A percentile compares a stretch with the other conserved stretches of the same genome.
phyloP scores from a whole-genome alignment of 2,797 vertebrate species.

The Tiaroga cobitis region DNA sequence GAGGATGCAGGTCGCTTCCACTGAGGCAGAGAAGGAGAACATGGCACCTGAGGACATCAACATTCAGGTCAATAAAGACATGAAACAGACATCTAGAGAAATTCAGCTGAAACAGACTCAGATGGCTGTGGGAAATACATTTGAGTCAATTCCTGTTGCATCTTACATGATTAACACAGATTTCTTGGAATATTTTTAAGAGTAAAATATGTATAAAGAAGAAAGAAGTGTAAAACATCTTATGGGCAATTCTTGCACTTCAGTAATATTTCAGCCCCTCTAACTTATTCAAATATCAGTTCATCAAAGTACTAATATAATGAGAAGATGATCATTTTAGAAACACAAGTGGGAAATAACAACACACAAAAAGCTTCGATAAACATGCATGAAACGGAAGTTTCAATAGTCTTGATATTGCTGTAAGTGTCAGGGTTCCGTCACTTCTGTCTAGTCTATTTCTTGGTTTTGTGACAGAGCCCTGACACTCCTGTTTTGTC shows the following conservation, averaged over 20 bases:
- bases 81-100: background rate
- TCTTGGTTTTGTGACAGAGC: too few relatives aligned
- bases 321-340: background rate
- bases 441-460: too few relatives aligned
- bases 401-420: background rate
- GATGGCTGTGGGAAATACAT: background rate
- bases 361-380: background rate
- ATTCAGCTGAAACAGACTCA: background rate
- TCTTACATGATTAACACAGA: background rate
- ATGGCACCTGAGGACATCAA: constrained; percentile 67
- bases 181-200: background rate
- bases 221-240: background rate
- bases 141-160: background rate
- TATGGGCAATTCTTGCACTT: background rate
- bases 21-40: constrained; percentile 71
- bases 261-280: background rate
- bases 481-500: too few relatives aligned
- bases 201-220: background rate
- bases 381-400: background rate
- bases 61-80: constrained; percentile 13
- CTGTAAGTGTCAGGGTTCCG: background rate
- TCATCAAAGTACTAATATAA: background rate
- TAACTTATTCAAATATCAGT: background rate
- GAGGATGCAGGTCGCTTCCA: constrained; percentile 68
- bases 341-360: background rate